A percentile compares a stretch with the other conserved stretches of the same genome.
Evolutionary conservation across 2,888 invertebrate species (phyloP).

Genomic region (Ophioninae sp.): DNA sequence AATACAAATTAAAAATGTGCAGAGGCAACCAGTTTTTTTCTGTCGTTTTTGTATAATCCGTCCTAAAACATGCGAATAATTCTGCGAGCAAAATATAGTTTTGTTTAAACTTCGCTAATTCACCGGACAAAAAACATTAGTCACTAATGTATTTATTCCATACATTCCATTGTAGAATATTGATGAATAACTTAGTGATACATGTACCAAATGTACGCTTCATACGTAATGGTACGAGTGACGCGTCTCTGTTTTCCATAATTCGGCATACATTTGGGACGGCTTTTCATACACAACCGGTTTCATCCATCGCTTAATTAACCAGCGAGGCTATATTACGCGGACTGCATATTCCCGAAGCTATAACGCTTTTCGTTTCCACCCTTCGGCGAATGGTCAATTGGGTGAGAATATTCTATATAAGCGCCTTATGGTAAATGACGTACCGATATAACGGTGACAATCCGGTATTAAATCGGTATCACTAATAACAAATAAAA

Average conservation of each 20-base stretch:
- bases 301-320: constrained; percentile 50
- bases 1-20: background rate
- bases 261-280: constrained; percentile 1
- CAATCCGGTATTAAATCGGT: too few species aligned
- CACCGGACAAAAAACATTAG: background rate
- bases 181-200: background rate
- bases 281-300: constrained; percentile 36
- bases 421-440: background rate
- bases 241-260: background rate
- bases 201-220: background rate
- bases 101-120: background rate
- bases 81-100: background rate
- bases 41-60: background rate
- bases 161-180: background rate
- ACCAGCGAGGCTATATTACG: constrained; percentile 30
- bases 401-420: constrained; percentile 39
- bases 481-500: too few species aligned
- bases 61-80: background rate
- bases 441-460: constrained; percentile 20
- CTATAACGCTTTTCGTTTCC: constrained; percentile 21
- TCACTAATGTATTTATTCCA: background rate
- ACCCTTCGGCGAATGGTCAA: constrained; percentile 32
- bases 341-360: constrained; percentile 1
- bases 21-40: background rate
- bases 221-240: background rate